Percentiles rank a stretch among this genome's conserved stretches.
Conservation (phyloP, 2,797 vertebrate genomes). For the Acrocephalus scirpaceus region DNA sequence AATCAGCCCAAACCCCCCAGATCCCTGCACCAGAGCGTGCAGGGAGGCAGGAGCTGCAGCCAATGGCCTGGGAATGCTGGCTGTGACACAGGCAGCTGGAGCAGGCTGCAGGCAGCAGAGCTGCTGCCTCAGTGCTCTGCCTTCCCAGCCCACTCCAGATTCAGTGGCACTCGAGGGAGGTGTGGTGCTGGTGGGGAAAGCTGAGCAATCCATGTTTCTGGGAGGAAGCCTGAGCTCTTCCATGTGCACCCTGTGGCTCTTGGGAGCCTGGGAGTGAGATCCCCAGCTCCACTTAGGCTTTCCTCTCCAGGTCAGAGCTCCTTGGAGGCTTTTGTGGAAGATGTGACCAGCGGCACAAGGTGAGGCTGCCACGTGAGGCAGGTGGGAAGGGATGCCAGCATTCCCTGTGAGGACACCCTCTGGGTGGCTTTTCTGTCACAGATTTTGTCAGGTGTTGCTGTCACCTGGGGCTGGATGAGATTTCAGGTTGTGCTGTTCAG, state of each 20-base stretch:
- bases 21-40: neutral
- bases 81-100: conserved; percentile 15
- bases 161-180: neutral
- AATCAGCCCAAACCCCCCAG: neutral
- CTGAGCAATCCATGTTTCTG: neutral
- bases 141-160: neutral
- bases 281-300: neutral
- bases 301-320: conserved; percentile 74
- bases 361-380: neutral
- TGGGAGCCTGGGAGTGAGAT: neutral
- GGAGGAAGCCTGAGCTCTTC: neutral
- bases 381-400: neutral
- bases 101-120: conserved; percentile 25
- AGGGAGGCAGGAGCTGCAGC: conserved; percentile 21
- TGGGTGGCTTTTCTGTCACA: neutral
- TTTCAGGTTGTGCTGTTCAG: neutral
- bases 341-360: conserved; percentile 51
- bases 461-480: neutral
- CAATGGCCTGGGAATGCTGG: neutral
- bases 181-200: neutral
- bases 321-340: conserved; percentile 72
- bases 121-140: neutral
- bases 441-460: neutral
- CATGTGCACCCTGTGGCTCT: neutral
- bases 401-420: neutral